Evolutionary conservation across 2,888 invertebrate species (phyloP), one percentile per base, ranked within the genome.

Genomic region (Sarcophaga variegata): DNA sequence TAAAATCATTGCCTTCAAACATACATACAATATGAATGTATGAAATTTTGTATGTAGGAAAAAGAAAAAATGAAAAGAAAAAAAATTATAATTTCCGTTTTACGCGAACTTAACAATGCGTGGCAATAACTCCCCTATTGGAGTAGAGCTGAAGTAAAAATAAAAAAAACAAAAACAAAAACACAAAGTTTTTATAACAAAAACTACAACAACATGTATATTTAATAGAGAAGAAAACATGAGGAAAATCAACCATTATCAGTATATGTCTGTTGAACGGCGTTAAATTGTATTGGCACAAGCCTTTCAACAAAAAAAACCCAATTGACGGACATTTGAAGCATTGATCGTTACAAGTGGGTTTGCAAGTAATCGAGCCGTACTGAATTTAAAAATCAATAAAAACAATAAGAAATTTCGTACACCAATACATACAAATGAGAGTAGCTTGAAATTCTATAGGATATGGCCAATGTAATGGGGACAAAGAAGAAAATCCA

Each of bases 31-130:
- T 22, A 22, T 22, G 1, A 1, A 37, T 37, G 37, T 37, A 8
- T 37, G 37, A 37, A 81, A 87, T 84, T 82, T 71, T 81, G 79
- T 63, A 71, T 14, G 17, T 54, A 54, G 2, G 8, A 2, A 37
- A 37, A 79, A 17, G 76, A 66, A 76, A 76, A 76, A 54, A 76
- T 76, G 66, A 76, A 76, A 70, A 47, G 71, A 12, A 66, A 83
- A 77, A 78, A 79, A 84, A 82, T 87, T 87, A 87, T 82, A 82
- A 87, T 87, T 87, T 87, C 87, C 87, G 87, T 84, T 87, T 87
- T 70, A 82, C 37, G 83, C 76, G 74, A 80, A 74, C 80, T 78
- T 78, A 81, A 85, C 76, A 76, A 72, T 84, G 84, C 87, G 87
- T 87, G 87, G 81, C 84, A 79, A 71, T 69, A 84, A 82, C 79